phyloP scores from a whole-genome alignment of 2,797 vertebrate genomes.

The Eospalax fontanierii region DNA sequence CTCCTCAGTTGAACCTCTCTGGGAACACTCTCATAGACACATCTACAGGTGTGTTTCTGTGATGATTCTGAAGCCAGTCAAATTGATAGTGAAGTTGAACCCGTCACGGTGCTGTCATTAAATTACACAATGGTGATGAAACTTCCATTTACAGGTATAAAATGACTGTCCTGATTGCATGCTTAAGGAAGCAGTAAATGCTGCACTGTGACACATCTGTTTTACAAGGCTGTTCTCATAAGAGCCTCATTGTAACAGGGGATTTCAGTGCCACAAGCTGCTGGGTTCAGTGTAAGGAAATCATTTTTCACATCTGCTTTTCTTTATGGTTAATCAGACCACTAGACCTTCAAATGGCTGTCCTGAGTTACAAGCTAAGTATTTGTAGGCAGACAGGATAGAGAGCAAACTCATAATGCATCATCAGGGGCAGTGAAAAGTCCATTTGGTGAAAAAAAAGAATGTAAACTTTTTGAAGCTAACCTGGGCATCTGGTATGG shows the following conservation, averaged over 20 bases:
- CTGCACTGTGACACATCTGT: not conserved
- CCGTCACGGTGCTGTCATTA: not conserved
- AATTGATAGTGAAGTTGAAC: not conserved
- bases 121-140: not conserved
- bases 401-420: not conserved
- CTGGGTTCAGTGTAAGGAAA: not conserved
- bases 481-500: not conserved
- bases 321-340: slow-evolving; percentile 51
- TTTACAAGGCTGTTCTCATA: not conserved
- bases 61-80: not conserved
- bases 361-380: not conserved
- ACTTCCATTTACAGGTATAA: not conserved
- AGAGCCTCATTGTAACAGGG: too few relatives aligned
- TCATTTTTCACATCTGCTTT: slow-evolving; percentile 37
- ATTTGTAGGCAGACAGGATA: not conserved
- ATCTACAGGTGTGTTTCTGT: not conserved
- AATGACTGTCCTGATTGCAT: not conserved
- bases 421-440: not conserved
- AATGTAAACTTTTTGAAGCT: not conserved
- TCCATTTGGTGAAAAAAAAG: not conserved
- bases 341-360: slow-evolving; percentile 32
- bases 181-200: not conserved
- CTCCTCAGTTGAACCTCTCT: not conserved
- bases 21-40: not conserved
- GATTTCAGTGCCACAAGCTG: not conserved